Evolutionary conservation across 2,888 invertebrate genomes (phyloP).

Genomic region (Lissonota sp.): DNA sequence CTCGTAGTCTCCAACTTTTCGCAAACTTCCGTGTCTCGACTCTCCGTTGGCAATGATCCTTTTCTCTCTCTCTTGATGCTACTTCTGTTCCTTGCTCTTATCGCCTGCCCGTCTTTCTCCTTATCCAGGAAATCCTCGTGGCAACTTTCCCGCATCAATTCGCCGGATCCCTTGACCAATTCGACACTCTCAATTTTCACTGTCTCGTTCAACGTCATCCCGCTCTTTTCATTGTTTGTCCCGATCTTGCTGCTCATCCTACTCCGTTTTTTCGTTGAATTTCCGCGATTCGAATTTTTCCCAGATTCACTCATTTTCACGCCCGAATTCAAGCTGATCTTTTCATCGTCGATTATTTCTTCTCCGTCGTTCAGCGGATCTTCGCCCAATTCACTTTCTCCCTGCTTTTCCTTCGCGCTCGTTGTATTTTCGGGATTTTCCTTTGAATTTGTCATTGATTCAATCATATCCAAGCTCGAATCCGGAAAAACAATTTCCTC

Average conservation of each 20-base stretch:
- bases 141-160: conserved; percentile 32
- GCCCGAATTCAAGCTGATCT: not conserved
- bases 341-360: not conserved
- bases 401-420: conserved; percentile 1
- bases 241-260: not conserved
- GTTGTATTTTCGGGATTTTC: conserved; percentile 1
- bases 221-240: conserved; percentile 26
- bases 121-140: conserved; percentile 16
- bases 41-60: not conserved
- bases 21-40: conserved; percentile 32
- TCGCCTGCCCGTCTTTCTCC: not conserved
- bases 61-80: not conserved
- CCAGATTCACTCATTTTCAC: not conserved
- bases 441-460: conserved; percentile 2
- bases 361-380: conserved; percentile 4
- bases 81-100: not conserved
- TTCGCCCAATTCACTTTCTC: conserved; percentile 6
- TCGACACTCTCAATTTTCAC: conserved; percentile 30
- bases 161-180: conserved; percentile 3
- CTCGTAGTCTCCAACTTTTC: conserved; percentile 44
- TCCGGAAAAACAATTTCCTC: not conserved
- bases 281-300: conserved; percentile 9
- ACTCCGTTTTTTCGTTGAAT: not conserved
- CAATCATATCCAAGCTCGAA: not conserved
- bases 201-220: conserved; percentile 12